Percentiles rank a stretch among this genome's conserved stretches.
Evolutionary conservation across 2,113 vertebrate genomes (phyloP).

Genomic region (Prionailurus viverrinus): DNA sequence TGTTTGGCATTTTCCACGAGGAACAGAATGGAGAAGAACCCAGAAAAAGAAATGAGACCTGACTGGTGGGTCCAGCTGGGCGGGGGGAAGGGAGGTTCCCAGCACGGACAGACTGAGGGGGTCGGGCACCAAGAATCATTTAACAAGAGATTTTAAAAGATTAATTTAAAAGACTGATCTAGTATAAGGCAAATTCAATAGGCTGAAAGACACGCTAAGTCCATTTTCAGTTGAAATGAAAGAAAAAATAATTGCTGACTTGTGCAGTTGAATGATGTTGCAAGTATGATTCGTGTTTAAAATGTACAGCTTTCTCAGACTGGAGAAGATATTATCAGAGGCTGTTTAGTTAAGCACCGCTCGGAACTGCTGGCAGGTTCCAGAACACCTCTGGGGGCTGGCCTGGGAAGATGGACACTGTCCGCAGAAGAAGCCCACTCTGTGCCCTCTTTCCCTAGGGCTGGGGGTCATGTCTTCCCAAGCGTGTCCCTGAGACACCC

Average conservation of each 20-base stretch:
- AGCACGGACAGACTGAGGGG: rapidly evolving
- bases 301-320: neutral
- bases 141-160: neutral
- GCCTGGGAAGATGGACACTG: rapidly evolving
- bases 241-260: neutral
- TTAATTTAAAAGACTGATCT: neutral
- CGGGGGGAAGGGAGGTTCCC: too few species aligned
- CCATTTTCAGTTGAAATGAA: neutral
- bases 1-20: neutral
- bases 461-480: rapidly evolving
- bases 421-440: neutral
- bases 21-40: neutral
- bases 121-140: too few species aligned
- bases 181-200: neutral
- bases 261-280: neutral
- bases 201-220: neutral
- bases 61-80: too few species aligned
- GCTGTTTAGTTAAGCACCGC: rapidly evolving
- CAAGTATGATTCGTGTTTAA: neutral
- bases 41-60: neutral
- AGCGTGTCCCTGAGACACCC: neutral
- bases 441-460: rapidly evolving
- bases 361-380: too few species aligned
- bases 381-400: neutral
- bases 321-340: rapidly evolving